Percentiles rank a stretch among this genome's conserved stretches.
Evolutionary conservation across 2,797 vertebrate species (phyloP).

Genomic region (Amblyraja radiata): DNA sequence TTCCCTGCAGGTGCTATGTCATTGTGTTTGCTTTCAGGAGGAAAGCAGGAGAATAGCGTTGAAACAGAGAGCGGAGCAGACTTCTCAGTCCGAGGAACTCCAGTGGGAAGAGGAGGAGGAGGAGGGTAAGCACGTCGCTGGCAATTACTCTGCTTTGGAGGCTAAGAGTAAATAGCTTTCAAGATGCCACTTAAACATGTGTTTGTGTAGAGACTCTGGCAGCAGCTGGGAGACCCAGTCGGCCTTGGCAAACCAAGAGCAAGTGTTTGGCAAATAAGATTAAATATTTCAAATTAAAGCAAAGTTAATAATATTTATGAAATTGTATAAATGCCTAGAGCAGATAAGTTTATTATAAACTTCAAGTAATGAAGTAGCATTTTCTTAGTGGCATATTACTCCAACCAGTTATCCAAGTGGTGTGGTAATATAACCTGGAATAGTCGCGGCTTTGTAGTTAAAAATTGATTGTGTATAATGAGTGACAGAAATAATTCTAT

Average conservation of each 20-base stretch:
- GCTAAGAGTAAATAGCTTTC: background rate
- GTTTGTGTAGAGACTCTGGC: background rate
- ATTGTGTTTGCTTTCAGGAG: slow-evolving; percentile 60
- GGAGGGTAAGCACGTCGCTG: slow-evolving; percentile 52
- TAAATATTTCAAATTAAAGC: background rate
- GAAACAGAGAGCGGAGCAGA: slow-evolving; percentile 87
- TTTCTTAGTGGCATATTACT: no score
- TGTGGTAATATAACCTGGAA: background rate
- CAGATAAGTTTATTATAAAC: background rate
- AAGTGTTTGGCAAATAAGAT: background rate
- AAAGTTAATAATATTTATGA: background rate
- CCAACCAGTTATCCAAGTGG: background rate
- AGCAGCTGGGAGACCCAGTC: no score
- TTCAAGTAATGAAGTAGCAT: background rate
- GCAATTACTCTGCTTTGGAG: background rate
- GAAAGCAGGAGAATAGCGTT: slow-evolving; percentile 82
- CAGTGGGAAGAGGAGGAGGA: slow-evolving; percentile 80
- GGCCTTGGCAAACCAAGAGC: no score
- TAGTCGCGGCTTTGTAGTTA: background rate
- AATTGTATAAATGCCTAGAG: background rate
- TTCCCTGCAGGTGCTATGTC: background rate
- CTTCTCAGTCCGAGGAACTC: slow-evolving; percentile 72
- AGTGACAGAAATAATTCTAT: slow-evolving; percentile 12
- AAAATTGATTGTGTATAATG: slow-evolving; percentile 47
- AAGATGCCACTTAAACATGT: background rate